A percentile compares a stretch with the other conserved stretches of the same genome.
Conservation (phyloP, 2,797 vertebrate species). For the Myripristis murdjan region DNA sequence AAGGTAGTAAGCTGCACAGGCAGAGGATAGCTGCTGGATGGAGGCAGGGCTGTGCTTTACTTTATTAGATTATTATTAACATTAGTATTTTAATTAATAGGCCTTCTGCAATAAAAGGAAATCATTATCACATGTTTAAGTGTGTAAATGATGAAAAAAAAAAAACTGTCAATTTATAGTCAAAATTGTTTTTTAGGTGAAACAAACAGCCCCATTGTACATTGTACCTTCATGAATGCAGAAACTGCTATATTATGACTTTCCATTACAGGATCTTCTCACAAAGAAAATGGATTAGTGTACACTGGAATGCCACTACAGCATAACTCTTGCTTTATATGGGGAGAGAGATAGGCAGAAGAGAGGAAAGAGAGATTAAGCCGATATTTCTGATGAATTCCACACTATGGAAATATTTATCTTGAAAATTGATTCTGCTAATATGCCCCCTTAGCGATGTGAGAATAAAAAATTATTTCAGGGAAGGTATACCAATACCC, state of each 20-base stretch:
- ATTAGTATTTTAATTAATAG: too few relatives aligned
- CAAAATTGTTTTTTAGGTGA: too few relatives aligned
- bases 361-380: slow-evolving; percentile 49
- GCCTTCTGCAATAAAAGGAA: too few relatives aligned
- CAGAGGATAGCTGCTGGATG: too few relatives aligned
- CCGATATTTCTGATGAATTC: slow-evolving; percentile 69
- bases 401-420: slow-evolving; percentile 75
- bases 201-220: neutral
- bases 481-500: slow-evolving; percentile 82
- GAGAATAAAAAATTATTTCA: slow-evolving; percentile 87
- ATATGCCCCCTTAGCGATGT: slow-evolving; percentile 88
- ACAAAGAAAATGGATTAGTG: slow-evolving; percentile 58
- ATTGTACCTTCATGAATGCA: neutral
- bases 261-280: neutral
- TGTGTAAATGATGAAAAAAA: too few relatives aligned
- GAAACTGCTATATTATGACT: neutral
- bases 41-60: too few relatives aligned
- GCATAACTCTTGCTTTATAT: slow-evolving; percentile 4
- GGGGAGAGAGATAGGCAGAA: slow-evolving; percentile 34
- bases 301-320: slow-evolving; percentile 30
- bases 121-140: too few relatives aligned
- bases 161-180: too few relatives aligned
- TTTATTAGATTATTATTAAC: too few relatives aligned
- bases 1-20: too few relatives aligned
- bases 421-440: slow-evolving; percentile 77